Percentiles rank a stretch among this genome's conserved stretches.
Conservation (phyloP, 2,113 vertebrate genomes). For the Cochlearius cochlearius region DNA sequence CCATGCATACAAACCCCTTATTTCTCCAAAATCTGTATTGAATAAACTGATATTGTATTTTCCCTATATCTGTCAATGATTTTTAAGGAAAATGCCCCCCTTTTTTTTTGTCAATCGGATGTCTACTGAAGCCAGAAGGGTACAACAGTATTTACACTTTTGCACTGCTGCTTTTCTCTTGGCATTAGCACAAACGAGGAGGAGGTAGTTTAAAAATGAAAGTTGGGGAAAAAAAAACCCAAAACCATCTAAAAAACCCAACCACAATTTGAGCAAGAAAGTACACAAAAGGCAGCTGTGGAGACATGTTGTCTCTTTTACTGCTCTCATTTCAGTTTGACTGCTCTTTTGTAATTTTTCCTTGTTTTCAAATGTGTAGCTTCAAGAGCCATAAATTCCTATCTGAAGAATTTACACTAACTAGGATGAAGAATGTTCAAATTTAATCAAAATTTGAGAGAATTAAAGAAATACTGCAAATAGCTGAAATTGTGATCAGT, state of each 20-base stretch:
- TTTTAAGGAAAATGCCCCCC: background rate
- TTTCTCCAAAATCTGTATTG: background rate
- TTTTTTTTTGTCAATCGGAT: background rate
- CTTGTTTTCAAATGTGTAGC: slow-evolving; percentile 48
- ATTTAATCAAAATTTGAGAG: background rate
- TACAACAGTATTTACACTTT: background rate
- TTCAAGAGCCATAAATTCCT: slow-evolving; percentile 15
- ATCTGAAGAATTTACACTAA: background rate
- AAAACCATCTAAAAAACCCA: background rate
- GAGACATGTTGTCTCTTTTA: slow-evolving; percentile 39
- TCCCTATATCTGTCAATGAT: too few relatives aligned
- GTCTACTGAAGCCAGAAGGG: background rate
- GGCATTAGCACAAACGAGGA: background rate
- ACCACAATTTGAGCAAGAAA: background rate
- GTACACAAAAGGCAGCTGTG: slow-evolving; percentile 58
- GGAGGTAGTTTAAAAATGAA: background rate
- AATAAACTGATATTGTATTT: background rate
- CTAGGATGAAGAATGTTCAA: background rate
- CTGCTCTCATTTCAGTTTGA: slow-evolving; percentile 43
- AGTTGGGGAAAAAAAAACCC: background rate
- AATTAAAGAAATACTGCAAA: background rate
- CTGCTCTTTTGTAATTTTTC: slow-evolving; percentile 17
- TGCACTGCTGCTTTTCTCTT: background rate
- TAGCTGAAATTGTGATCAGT: background rate
- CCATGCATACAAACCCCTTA: background rate